Percentiles rank a stretch among this genome's conserved stretches.
Conservation (phyloP, 2,113 vertebrate species). For the Ciconia stormi region DNA sequence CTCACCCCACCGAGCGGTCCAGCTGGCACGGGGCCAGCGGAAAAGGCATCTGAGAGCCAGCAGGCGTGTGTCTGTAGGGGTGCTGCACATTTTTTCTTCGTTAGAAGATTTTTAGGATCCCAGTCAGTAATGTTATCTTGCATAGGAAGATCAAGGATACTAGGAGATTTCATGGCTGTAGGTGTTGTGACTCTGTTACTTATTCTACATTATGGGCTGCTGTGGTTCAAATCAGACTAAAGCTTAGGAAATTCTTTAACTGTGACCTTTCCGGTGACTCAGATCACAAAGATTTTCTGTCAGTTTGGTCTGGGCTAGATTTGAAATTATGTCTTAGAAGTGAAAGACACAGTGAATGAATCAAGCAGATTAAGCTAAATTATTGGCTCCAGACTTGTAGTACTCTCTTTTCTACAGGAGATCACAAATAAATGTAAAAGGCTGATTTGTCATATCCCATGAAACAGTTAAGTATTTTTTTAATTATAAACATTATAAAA, state of each 20-base stretch:
- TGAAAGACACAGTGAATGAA: constrained; percentile 21
- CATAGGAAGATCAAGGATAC: fast-evolving
- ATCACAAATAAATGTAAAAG: not conserved
- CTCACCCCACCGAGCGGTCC: not conserved
- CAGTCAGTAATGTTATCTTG: not conserved
- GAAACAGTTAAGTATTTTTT: not conserved
- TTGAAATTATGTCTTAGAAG: constrained; percentile 27
- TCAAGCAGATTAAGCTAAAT: not conserved
- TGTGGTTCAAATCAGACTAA: not conserved
- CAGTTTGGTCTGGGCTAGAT: constrained; percentile 9
- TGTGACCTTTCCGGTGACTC: not conserved
- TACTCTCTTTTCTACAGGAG: not conserved
- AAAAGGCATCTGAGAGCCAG: not conserved
- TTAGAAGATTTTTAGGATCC: not conserved
- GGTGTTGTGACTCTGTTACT: not conserved
- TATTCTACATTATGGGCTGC: not conserved
- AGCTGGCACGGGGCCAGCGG: fast-evolving
- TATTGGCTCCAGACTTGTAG: not conserved
- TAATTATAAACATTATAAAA: not conserved
- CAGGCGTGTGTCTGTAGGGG: not conserved
- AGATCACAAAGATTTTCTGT: constrained; percentile 46
- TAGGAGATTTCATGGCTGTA: not conserved
- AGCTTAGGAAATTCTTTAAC: not conserved
- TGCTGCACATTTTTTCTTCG: not conserved
- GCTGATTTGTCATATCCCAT: not conserved